A percentile compares a stretch with the other conserved stretches of the same genome.
Evolutionary conservation across 1,140 invertebrate species (phyloP).

Genomic region (Sycobia sp.): DNA sequence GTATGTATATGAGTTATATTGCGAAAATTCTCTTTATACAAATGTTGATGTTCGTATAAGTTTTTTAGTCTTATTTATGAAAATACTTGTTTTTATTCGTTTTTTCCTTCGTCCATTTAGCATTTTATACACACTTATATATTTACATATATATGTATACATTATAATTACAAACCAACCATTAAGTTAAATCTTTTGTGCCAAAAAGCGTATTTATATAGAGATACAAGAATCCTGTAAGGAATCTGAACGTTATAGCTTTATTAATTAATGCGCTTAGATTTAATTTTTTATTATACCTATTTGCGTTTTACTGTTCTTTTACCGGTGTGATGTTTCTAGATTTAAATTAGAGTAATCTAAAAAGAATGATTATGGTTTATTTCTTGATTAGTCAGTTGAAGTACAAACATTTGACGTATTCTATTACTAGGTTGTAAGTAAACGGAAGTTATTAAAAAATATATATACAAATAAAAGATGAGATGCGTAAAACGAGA

Average conservation of each 20-base stretch:
- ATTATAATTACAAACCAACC: constrained; percentile 17
- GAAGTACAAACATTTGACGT: constrained; percentile 63
- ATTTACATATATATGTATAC: constrained; percentile 17
- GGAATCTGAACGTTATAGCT: constrained; percentile 18
- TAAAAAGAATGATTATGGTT: constrained; percentile 45
- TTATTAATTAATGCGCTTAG: constrained; percentile 27
- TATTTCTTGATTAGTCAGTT: constrained; percentile 61
- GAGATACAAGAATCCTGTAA: constrained; percentile 18
- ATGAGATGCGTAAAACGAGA: constrained; percentile 14
- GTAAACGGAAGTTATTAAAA: constrained; percentile 45
- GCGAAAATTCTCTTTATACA: constrained; percentile 29
- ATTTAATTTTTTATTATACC: constrained; percentile 30
- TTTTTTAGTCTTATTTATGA: constrained; percentile 26
- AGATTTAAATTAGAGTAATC: constrained; percentile 30
- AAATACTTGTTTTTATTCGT: constrained; percentile 32
- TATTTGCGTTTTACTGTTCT: constrained; percentile 29
- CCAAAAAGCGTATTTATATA: constrained; percentile 31
- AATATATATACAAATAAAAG: constrained; percentile 24
- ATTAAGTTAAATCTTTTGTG: constrained; percentile 31
- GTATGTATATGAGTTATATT: constrained; percentile 24
- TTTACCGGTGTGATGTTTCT: constrained; percentile 35
- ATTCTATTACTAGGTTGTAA: constrained; percentile 56
- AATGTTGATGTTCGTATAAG: constrained; percentile 28
- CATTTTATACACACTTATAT: constrained; percentile 21
- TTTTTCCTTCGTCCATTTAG: constrained; percentile 13